Evolutionary conservation across 2,797 vertebrate species (phyloP).

Genomic region (Acropternis orthonyx): DNA sequence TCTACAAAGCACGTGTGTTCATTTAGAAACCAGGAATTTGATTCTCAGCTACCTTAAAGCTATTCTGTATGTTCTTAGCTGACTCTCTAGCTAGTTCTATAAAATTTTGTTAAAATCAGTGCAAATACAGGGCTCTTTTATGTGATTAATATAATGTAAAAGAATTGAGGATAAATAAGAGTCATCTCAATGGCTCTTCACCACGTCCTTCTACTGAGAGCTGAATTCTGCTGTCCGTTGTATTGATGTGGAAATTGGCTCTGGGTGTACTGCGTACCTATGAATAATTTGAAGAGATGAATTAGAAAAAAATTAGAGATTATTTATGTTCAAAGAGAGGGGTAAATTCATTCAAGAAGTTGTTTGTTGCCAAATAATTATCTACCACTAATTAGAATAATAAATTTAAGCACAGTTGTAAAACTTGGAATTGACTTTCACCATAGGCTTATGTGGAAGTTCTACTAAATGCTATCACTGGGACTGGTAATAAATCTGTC

Average conservation of each 20-base stretch:
- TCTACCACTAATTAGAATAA: constrained; percentile 27
- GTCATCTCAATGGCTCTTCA: background rate
- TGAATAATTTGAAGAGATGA: constrained; percentile 19
- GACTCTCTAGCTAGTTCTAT: background rate
- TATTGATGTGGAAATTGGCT: background rate
- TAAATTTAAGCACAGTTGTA: constrained; percentile 20
- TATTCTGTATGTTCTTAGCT: background rate
- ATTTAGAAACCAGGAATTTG: background rate
- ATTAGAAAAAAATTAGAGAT: constrained; percentile 37
- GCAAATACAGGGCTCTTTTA: background rate
- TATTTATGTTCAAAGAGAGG: constrained; percentile 7
- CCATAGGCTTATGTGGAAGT: background rate
- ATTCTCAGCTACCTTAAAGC: background rate
- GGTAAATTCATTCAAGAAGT: constrained; percentile 8
- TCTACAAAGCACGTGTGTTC: background rate
- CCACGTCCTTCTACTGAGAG: background rate
- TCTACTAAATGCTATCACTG: background rate
- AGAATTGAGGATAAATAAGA: background rate
- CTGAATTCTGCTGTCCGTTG: background rate
- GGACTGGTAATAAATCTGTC: constrained; percentile 14
- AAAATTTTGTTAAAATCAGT: background rate
- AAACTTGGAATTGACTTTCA: constrained; percentile 25
- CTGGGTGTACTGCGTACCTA: background rate
- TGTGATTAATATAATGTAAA: background rate
- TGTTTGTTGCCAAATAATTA: constrained; percentile 68